These are phyloP conservation scores for Trachemys scripta DNA, from an alignment of 2,113 vertebrate species.

Conservation along the genomic window DNA sequence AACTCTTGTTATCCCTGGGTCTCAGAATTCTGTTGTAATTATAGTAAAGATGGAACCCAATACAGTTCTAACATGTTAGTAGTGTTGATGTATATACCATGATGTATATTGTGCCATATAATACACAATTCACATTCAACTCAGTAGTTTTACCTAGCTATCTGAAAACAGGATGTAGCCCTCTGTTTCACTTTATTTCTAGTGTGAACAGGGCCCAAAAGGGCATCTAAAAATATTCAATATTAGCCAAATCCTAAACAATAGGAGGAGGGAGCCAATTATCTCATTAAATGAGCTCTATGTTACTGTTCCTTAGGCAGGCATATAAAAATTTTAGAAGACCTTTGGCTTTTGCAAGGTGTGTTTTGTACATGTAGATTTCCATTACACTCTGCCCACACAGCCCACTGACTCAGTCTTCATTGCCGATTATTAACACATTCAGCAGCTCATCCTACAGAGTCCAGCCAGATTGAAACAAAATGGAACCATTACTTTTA, in stretches of 20 bases:
- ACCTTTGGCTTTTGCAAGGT: not conserved
- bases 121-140: fast-evolving
- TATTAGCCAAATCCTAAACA: fast-evolving
- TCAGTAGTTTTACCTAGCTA: fast-evolving
- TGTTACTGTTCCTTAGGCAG: not conserved
- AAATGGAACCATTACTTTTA: fast-evolving
- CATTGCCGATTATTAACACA: fast-evolving
- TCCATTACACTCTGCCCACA: not conserved
- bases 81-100: fast-evolving
- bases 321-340: not conserved
- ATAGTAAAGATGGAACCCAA: fast-evolving
- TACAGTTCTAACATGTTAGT: fast-evolving
- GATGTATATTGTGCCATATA: fast-evolving
- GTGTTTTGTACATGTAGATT: not conserved
- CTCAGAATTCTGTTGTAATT: fast-evolving
- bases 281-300: not conserved
- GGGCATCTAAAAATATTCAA: not conserved
- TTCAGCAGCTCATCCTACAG: too few relatives aligned
- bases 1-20: fast-evolving
- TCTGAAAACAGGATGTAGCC: fast-evolving
- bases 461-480: fast-evolving
- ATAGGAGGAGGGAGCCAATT: not conserved
- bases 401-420: not conserved
- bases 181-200: not conserved
- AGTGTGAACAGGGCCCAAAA: not conserved